Evolutionary conservation across 2,113 vertebrate genomes (phyloP), one percentile per base, ranked within the genome.

Genomic region (Tiliqua scincoides): DNA sequence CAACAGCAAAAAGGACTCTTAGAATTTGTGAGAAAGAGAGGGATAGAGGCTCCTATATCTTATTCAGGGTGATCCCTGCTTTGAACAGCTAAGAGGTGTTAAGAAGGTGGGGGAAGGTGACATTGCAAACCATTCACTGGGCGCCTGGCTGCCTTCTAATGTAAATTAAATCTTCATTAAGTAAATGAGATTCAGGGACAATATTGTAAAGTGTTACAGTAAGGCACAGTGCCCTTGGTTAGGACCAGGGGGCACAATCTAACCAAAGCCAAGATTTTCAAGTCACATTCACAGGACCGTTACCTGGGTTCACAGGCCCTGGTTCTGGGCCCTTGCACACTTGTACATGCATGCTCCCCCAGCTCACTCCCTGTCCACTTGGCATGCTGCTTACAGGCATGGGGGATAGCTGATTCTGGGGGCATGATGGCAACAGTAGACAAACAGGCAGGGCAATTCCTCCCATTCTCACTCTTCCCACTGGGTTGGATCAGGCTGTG

Each of bases 1-100:
- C 90, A 92, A 91, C 93, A 90, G 88, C 68, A 93, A 87, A 95
- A 89, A 92, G 76, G 79, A 9, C 35, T 65, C 7, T 83, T 83
- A 72, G 85, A 83, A 78, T 72, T 61, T 78, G 85, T 83, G 87
- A 84, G 86, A 90, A 72, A 89, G 89, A 91, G 65, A 91, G 85
- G 65, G 61, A n/a, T n/a, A n/a, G n/a, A n/a, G 88, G 89, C 62
- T 71, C 25, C 54, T 79, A 83, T 52, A 83, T 86, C 86, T 93
- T 57, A 90, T 89, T 91, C 90, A 88, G 85, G 89, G 83, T 77
- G 77, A 86, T 84, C 78, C 87, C 87, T 37, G 71, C 40, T 91
- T 88, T 70, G 70, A 3, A 40, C 89, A 84, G 52, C 87, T 90
- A 59, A 89, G 82, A 88, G 82, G 90, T 63, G 35, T 54, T 15